Base-by-base conservation (phyloP, 2,888 invertebrate species). In the Yponomeuta evonymella region DNA sequence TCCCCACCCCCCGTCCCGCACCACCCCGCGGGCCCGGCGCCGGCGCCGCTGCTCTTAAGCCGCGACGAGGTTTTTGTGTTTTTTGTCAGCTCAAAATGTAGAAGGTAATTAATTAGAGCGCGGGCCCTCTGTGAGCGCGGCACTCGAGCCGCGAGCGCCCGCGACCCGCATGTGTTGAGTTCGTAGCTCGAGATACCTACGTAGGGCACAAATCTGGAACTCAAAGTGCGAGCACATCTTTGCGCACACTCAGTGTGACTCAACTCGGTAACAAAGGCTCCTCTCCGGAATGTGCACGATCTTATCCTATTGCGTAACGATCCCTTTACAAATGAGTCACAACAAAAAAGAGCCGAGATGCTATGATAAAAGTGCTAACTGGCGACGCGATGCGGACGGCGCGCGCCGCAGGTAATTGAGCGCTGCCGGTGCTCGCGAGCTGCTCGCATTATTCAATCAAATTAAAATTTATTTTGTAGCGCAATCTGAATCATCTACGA, bases 41-140 rank as follows among this genome's bases (percentile, higher is more conserved):
- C 78, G 90, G 89, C 90, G 89, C 89, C 90, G 85, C 81, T 77
- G 87, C 88, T 88, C 86, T 90, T 87, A 89, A 81, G 85, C 84
- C 77, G 80, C 83, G 84, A 87, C 88, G 86, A 84, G 80, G 70
- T 75, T 69, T 79, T 82, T 74, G 51, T 68, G 70, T 73, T 86
- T 87, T 89, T 88, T 86, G 81, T 83, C 75, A 77, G 73, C 76
- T 76, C 79, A 79, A 81, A 78, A 78, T 83, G 81, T 81, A 74
- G 79, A 83, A 81, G 84, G 88, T 89, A 89, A 90, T 90, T 90
- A 90, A 90, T 90, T 89, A 87, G 87, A 80, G 78, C 85, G 80
- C 81, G 75, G 78, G 73, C 70, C 75, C 81, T 77, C 79, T 82
- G 79, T 82, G 84, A 79, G 82, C 80, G 71, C 67, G 73, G 72